These are phyloP conservation scores for Apomyelois bistriatella DNA, from an alignment of 2,888 invertebrate species.

Conservation along the genomic window DNA sequence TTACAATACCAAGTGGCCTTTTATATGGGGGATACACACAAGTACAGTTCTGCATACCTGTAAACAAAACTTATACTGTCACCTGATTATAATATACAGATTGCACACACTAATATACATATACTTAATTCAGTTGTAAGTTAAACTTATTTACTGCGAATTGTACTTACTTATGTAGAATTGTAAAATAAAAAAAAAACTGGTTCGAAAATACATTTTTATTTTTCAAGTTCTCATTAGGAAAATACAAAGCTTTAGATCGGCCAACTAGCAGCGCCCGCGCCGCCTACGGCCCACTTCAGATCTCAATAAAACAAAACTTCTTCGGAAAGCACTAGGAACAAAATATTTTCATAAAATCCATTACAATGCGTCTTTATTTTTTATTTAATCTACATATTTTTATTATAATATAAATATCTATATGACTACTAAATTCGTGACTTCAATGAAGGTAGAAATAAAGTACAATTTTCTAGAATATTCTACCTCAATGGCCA, in stretches of 20 bases:
- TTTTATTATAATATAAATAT: neutral
- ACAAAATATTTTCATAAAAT: neutral
- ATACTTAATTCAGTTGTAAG: neutral
- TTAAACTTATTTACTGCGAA: too few relatives aligned
- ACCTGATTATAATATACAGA: too few relatives aligned
- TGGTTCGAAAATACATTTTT: conserved; percentile 58
- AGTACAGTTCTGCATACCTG: too few relatives aligned
- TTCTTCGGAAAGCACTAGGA: conserved; percentile 1
- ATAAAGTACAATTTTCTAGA: too few relatives aligned
- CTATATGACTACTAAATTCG: conserved; percentile 1
- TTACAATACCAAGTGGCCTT: too few relatives aligned
- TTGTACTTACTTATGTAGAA: too few relatives aligned
- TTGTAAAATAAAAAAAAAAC: conserved; percentile 45
- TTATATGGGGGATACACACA: too few relatives aligned
- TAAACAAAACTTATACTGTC: too few relatives aligned
- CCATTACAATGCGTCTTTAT: conserved; percentile 17
- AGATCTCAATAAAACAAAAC: conserved; percentile 2
- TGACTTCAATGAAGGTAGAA: neutral
- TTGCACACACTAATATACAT: neutral
- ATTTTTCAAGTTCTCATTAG: conserved; percentile 82
- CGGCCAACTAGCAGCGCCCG: conserved; percentile 80
- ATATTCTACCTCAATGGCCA: too few relatives aligned
- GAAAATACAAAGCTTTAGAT: conserved; percentile 75
- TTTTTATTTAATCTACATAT: conserved; percentile 4
- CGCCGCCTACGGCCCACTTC: conserved; percentile 47